These are phyloP conservation scores for Pelodytes ibericus DNA, from an alignment of 2,797 vertebrate genomes.

Conservation along the genomic window DNA sequence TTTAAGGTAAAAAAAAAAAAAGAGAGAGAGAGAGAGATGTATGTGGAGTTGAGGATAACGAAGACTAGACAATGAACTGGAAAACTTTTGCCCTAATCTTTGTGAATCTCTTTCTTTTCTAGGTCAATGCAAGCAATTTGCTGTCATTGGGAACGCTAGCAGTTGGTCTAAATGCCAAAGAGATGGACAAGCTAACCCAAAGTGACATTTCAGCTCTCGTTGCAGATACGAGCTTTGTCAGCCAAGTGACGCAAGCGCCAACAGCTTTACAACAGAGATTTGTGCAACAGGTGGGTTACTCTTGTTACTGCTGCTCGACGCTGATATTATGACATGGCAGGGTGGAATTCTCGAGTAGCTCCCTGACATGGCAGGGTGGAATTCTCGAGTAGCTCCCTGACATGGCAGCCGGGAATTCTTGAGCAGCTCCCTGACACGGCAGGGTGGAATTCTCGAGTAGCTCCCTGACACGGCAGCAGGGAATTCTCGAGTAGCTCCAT, in stretches of 20 bases:
- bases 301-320: background rate
- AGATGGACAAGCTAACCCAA: constrained; percentile 8
- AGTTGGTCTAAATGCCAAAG: constrained; percentile 20
- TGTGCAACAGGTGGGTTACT: constrained; percentile 37
- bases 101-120: background rate
- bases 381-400: too few species aligned
- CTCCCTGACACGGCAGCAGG: too few species aligned
- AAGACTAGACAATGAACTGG: too few species aligned
- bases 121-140: constrained; percentile 37
- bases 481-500: too few species aligned
- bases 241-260: constrained; percentile 24
- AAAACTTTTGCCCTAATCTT: background rate
- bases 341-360: too few species aligned
- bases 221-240: constrained; percentile 5
- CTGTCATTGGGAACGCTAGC: constrained; percentile 27
- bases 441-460: too few species aligned
- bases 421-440: too few species aligned
- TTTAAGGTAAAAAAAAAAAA: constrained; percentile 35
- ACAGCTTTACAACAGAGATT: constrained; percentile 17
- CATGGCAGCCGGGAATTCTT: too few species aligned
- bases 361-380: too few species aligned
- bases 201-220: background rate
- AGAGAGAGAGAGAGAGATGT: background rate
- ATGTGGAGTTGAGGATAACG: background rate
- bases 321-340: too few species aligned